Evolutionary conservation across 2,797 vertebrate species (phyloP), one percentile per base, ranked within the genome.

Genomic region (Acrossocheilus wenchowensis): DNA sequence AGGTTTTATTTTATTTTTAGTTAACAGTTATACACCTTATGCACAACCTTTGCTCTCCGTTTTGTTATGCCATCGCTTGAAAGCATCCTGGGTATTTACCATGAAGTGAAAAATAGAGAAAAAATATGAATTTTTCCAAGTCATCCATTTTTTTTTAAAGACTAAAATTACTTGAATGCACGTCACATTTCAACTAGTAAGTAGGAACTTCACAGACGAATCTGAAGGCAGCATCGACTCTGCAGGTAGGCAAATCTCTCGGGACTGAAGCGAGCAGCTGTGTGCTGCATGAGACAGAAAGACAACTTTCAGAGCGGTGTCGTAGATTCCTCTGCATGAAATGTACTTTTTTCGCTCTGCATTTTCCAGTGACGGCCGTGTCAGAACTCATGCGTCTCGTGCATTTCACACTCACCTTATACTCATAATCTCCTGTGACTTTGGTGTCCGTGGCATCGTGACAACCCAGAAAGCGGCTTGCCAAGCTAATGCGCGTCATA

Each of bases 381-480:
- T 68, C 78, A 45, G 11, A 34, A 50, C 11, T 68, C 64, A 30
- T 41, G 36, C 21, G 2, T 69, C 45, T 69, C 1, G 8, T 19
- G 50, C 19, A 39, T 83, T 83, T 82, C 81, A 30, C 52, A 30
- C 81, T 79, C 78, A 79, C 66, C 34, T 45, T 60, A 64, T 30
- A 41, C 2, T n/a, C 23, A 19, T 85, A 78, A 66, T 85, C 64
- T 52, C 69, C 52, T 34, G 69, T 83, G 81, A 83, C 66, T 82
- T 73, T 45, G 15, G 17, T 43, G 81, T 82, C 81, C 39, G 4
- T 73, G 69, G 81, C 81, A 74, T 83, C 6, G 26, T 72, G 68
- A 82, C 66, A 52, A 23, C 48, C 66, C 48, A 41, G 21, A 82
- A 82, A 73, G 50, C 52, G 54, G 80, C 87, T 88, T 86, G 77